Evolutionary conservation across 2,113 vertebrate genomes (phyloP).

Genomic region (Hydrochoerus hydrochaeris): DNA sequence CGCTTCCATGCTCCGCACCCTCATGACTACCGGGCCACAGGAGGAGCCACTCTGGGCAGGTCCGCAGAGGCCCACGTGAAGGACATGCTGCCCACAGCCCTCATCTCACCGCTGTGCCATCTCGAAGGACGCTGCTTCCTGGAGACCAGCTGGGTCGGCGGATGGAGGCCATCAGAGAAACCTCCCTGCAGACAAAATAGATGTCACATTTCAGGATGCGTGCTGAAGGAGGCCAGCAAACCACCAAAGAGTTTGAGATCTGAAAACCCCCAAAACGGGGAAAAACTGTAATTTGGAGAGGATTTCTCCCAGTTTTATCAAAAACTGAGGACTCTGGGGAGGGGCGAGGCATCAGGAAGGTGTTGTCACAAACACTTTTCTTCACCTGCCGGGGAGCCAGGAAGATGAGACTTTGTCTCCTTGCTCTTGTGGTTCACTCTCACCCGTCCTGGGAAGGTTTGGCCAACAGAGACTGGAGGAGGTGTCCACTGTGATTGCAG

Average conservation of each 20-base stretch:
- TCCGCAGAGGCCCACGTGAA: neutral
- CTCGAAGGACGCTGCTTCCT: neutral
- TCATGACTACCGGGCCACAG: slow-evolving; percentile 56
- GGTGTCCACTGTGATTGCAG: neutral
- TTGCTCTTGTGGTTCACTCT: neutral
- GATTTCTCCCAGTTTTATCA: neutral
- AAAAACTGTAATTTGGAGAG: neutral
- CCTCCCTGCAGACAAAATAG: neutral
- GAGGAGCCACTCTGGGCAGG: neutral
- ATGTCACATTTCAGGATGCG: neutral
- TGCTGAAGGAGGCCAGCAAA: neutral
- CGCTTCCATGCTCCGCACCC: slow-evolving; percentile 84
- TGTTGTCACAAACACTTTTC: too few species aligned
- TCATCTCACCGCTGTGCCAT: slow-evolving; percentile 53
- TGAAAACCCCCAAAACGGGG: neutral
- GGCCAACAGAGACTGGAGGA: neutral
- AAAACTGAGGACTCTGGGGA: neutral
- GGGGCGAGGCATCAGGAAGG: neutral
- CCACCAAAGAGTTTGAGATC: neutral
- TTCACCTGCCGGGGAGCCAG: neutral
- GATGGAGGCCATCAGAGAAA: neutral
- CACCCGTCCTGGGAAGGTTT: neutral
- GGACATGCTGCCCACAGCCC: neutral
- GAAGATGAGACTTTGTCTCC: neutral
- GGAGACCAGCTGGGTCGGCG: neutral